Evolutionary conservation across 1,140 invertebrate genomes (phyloP).

Genomic region (Daktulosphaira vitifoliae): DNA sequence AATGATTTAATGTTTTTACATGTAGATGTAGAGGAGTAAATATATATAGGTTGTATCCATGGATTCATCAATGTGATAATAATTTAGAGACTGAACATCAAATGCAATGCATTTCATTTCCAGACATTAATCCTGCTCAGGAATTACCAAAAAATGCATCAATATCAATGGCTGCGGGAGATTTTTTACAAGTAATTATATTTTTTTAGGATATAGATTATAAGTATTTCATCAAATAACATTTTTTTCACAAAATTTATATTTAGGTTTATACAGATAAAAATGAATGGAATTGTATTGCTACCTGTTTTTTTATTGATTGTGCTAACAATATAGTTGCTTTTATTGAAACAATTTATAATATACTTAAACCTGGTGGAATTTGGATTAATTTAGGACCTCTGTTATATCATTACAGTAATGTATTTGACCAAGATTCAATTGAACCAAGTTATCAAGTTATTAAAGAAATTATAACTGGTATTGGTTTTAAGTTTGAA

Average conservation of each 20-base stretch:
- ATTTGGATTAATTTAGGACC: conserved; percentile 88
- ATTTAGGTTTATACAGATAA: conserved; percentile 61
- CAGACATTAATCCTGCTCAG: conserved; percentile 72
- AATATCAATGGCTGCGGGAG: conserved; percentile 94
- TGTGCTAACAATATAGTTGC: conserved; percentile 92
- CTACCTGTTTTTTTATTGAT: conserved; percentile 97
- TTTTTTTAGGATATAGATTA: background rate
- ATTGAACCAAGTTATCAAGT: conserved; percentile 91
- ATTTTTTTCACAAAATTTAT: conserved; percentile 33
- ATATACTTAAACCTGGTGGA: conserved; percentile 77
- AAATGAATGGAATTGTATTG: conserved; percentile 83
- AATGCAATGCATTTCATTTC: conserved; percentile 67
- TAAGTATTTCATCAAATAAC: too few species aligned
- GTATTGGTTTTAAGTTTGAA: conserved; percentile 78
- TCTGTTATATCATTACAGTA: conserved; percentile 88
- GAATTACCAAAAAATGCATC: conserved; percentile 52
- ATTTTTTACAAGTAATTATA: conserved; percentile 70
- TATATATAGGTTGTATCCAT: conserved; percentile 71
- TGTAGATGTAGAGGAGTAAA: conserved; percentile 52
- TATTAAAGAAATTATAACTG: conserved; percentile 68
- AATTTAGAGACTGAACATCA: conserved; percentile 75
- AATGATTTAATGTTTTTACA: conserved; percentile 22
- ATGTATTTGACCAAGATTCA: conserved; percentile 77
- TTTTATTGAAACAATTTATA: conserved; percentile 89
- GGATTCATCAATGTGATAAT: conserved; percentile 89